Percentiles rank a stretch among this genome's conserved stretches.
These are phyloP conservation scores for Aselliscus stoliczkanus DNA, from an alignment of 2,797 vertebrate species.

Conservation along the genomic window DNA sequence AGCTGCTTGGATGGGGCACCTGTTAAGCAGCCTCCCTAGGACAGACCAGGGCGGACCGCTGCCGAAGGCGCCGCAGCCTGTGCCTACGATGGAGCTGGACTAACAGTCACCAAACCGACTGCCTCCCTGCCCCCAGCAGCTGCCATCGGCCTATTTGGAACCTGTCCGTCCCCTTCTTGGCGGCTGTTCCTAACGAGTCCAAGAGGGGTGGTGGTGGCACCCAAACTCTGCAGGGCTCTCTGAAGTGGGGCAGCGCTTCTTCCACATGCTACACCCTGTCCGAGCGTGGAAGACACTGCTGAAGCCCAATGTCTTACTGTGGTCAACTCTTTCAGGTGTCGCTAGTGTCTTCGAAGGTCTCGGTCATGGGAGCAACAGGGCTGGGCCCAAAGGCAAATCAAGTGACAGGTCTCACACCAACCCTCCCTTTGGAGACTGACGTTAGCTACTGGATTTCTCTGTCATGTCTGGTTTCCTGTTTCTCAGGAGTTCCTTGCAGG, in stretches of 20 bases:
- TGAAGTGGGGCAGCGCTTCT: not conserved
- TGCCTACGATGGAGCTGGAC: not conserved
- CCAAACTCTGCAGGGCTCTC: not conserved
- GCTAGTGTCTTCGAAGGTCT: not conserved
- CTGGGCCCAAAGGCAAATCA: not conserved
- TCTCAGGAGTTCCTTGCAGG: not conserved
- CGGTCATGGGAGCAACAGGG: not conserved
- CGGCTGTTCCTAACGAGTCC: not conserved
- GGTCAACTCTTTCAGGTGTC: not conserved
- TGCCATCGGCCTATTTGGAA: not conserved
- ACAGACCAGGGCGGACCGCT: not conserved
- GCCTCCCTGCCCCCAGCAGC: not conserved
- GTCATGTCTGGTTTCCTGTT: not conserved
- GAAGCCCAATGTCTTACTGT: not conserved
- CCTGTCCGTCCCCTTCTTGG: not conserved
- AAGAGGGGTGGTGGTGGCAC: not conserved
- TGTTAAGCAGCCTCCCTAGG: not conserved
- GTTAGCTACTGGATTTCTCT: not conserved
- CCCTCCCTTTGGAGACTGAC: not conserved
- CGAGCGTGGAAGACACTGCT: fast-evolving
- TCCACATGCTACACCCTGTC: not conserved
- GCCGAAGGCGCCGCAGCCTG: not conserved
- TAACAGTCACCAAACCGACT: not conserved
- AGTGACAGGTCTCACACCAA: not conserved
- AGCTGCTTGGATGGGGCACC: not conserved